phyloP scores from a whole-genome alignment of 2,888 invertebrate species.

The Agrotis ipsilon region DNA sequence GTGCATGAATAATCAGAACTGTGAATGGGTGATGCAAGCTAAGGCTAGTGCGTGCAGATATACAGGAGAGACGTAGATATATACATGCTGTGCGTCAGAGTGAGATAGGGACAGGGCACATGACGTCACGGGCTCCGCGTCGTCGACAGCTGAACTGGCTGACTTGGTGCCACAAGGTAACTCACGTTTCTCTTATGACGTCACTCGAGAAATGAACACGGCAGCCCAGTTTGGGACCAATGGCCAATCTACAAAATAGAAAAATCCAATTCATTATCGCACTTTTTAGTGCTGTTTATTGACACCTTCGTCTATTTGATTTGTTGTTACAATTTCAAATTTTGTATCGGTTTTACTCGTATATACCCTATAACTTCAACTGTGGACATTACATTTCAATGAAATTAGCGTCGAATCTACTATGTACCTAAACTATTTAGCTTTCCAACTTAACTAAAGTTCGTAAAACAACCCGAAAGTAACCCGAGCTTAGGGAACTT shows the following conservation, averaged over 20 bases:
- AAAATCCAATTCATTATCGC: conserved; percentile 80
- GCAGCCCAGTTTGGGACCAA: conserved; percentile 90
- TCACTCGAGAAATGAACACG: conserved; percentile 90
- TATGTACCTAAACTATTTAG: conserved; percentile 40
- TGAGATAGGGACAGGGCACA: conserved; percentile 64
- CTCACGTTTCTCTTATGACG: conserved; percentile 90
- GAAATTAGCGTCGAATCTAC: conserved; percentile 28
- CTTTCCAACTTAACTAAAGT: conserved; percentile 30
- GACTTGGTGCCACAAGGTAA: conserved; percentile 69
- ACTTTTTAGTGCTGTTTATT: conserved; percentile 54
- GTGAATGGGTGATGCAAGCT: conserved; percentile 57
- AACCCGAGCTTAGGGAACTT: conserved; percentile 43
- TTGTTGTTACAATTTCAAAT: conserved; percentile 10
- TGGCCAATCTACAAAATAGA: conserved; percentile 91
- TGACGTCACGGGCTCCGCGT: conserved; percentile 78
- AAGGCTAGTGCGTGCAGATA: conserved; percentile 42
- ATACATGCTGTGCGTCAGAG: conserved; percentile 33
- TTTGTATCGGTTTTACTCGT: background rate
- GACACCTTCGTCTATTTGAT: conserved; percentile 13
- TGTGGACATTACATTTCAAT: conserved; percentile 24
- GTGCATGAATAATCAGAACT: conserved; percentile 51
- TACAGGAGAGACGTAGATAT: conserved; percentile 14
- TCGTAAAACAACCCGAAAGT: conserved; percentile 20
- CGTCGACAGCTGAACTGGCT: conserved; percentile 70
- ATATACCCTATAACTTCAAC: background rate